phyloP scores from a whole-genome alignment of 1,140 invertebrate genomes.

The Eriocheir sinensis region DNA sequence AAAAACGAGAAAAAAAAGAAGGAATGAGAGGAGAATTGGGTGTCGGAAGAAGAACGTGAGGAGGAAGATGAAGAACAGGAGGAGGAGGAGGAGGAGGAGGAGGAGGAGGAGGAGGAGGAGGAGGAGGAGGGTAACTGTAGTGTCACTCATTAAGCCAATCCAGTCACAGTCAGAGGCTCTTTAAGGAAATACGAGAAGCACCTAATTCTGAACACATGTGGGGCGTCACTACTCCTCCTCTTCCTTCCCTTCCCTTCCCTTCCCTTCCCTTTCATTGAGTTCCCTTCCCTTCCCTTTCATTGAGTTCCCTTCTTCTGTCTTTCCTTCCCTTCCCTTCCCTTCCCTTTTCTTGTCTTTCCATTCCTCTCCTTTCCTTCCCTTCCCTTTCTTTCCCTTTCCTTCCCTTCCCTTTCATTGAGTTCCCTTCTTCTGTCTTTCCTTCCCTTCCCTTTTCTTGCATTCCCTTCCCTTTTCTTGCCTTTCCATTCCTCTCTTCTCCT shows the following conservation, averaged over 20 bases:
- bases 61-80: neutral
- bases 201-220: neutral
- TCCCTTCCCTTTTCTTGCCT: neutral
- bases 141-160: conserved; percentile 24
- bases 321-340: neutral
- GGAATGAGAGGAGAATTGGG: too few relatives aligned
- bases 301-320: neutral
- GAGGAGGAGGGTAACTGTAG: neutral
- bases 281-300: neutral
- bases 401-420: neutral
- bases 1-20: neutral
- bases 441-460: neutral
- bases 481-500: neutral
- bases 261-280: neutral
- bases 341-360: too few relatives aligned
- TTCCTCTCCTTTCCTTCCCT: neutral
- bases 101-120: too few relatives aligned
- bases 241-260: neutral
- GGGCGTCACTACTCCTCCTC: neutral
- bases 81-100: too few relatives aligned
- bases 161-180: neutral
- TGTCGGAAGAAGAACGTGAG: neutral
- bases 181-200: neutral
- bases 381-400: neutral
- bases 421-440: neutral